Percentiles rank a stretch among this genome's conserved stretches.
These are phyloP conservation scores for Hozukius guyotensis DNA, from an alignment of 2,797 vertebrate genomes.

Conservation along the genomic window DNA sequence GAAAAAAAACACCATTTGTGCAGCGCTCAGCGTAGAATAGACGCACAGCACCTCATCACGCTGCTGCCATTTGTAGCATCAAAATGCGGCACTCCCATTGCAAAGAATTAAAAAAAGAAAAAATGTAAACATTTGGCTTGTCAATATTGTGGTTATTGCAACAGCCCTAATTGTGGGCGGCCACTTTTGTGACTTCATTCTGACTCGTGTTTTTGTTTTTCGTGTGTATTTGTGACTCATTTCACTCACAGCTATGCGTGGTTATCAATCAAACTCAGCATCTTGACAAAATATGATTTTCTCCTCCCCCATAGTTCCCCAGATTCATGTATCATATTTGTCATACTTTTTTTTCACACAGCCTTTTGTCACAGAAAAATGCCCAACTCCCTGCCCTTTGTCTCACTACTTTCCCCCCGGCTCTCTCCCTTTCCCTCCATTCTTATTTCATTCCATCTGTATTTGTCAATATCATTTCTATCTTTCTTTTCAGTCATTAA, in stretches of 20 bases:
- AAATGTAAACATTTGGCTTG: too few relatives aligned
- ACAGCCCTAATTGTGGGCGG: too few relatives aligned
- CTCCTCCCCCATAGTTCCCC: background rate
- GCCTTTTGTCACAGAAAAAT: background rate
- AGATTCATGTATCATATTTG: background rate
- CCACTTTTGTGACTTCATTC: background rate
- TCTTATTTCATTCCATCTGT: background rate
- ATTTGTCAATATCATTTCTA: background rate
- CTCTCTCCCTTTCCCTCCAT: background rate
- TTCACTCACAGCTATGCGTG: background rate
- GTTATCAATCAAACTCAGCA: conserved; percentile 22
- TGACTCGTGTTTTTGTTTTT: background rate
- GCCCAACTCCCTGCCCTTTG: background rate
- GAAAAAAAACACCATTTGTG: too few relatives aligned
- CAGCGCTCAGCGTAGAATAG: too few relatives aligned
- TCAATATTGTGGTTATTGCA: too few relatives aligned
- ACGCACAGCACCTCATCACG: too few relatives aligned
- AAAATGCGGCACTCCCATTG: too few relatives aligned
- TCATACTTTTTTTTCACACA: background rate
- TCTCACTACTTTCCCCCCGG: background rate
- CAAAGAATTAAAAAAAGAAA: too few relatives aligned
- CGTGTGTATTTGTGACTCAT: background rate
- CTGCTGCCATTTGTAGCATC: too few relatives aligned
- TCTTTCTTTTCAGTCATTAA: background rate
- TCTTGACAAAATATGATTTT: conserved; percentile 9